These are phyloP conservation scores for Cheilosia grossa DNA, from an alignment of 2,888 invertebrate species.

Conservation along the genomic window DNA sequence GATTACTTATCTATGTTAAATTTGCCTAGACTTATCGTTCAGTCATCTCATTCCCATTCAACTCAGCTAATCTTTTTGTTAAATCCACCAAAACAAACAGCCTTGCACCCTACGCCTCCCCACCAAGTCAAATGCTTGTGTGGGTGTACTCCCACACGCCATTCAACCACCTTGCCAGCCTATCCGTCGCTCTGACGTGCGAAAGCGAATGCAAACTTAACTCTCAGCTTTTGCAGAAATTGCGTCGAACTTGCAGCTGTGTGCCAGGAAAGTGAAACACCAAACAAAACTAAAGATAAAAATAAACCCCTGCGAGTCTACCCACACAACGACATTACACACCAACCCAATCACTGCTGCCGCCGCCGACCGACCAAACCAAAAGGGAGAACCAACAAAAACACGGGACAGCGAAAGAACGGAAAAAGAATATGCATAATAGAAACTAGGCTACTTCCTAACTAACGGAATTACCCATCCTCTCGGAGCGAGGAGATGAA, in stretches of 20 bases:
- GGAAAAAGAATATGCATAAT: conserved; percentile 21
- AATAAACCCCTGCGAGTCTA: conserved; percentile 13
- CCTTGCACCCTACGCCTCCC: conserved; percentile 15
- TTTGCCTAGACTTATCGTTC: background rate
- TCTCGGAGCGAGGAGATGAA: background rate
- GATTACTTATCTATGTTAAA: background rate
- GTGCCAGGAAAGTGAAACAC: conserved; percentile 29
- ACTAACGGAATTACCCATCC: conserved; percentile 1
- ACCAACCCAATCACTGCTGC: background rate
- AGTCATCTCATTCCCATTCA: background rate
- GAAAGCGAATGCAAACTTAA: background rate
- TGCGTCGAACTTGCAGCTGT: conserved; percentile 1
- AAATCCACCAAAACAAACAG: conserved; percentile 31
- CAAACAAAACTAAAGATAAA: conserved; percentile 44
- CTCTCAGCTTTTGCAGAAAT: conserved; percentile 46
- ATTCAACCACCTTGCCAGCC: conserved; percentile 2
- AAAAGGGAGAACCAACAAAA: conserved; percentile 46
- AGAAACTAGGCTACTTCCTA: conserved; percentile 50
- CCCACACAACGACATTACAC: conserved; percentile 12
- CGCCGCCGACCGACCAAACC: background rate
- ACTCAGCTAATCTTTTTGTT: background rate
- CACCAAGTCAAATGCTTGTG: too few species aligned
- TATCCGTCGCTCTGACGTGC: conserved; percentile 15
- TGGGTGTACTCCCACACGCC: background rate
- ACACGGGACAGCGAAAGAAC: conserved; percentile 18